Percentiles rank a stretch among this genome's conserved stretches.
Evolutionary conservation across 2,888 invertebrate species (phyloP).

Genomic region (Trimorus sp.): DNA sequence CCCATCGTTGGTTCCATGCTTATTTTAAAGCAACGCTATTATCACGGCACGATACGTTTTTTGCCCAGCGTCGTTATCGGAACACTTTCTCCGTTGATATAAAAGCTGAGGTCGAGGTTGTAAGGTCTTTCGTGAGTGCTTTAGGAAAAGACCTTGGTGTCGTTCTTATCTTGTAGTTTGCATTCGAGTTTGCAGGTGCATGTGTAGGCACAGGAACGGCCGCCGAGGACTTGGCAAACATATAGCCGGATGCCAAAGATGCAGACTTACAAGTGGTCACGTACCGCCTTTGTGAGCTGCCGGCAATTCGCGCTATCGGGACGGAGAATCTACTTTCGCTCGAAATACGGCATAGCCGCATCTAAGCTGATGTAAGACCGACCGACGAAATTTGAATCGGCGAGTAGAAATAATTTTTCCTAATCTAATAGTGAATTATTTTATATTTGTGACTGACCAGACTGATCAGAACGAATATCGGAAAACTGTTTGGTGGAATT

Average conservation of each 20-base stretch:
- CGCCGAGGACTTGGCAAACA: slow-evolving; percentile 50
- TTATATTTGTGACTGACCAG: no score
- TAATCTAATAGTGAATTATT: no score
- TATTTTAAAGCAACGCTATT: slow-evolving; percentile 32
- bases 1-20: slow-evolving; percentile 8
- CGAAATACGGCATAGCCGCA: slow-evolving; percentile 25
- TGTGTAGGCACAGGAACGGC: slow-evolving; percentile 52
- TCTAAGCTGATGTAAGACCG: neutral
- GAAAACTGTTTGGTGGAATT: no score
- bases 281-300: slow-evolving; percentile 41
- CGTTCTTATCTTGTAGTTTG: slow-evolving; percentile 55
- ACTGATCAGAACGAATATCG: no score
- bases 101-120: slow-evolving; percentile 61
- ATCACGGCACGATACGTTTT: slow-evolving; percentile 39
- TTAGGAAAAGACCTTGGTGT: slow-evolving; percentile 54
- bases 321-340: slow-evolving; percentile 40
- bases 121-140: slow-evolving; percentile 59
- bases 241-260: slow-evolving; percentile 60
- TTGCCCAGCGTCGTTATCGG: slow-evolving; percentile 40
- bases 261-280: slow-evolving; percentile 56
- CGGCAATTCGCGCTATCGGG: slow-evolving; percentile 33
- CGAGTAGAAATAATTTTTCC: no score
- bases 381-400: no score
- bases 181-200: slow-evolving; percentile 38
- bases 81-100: slow-evolving; percentile 53